These are phyloP conservation scores for Pteruthius melanotis DNA, from an alignment of 2,113 vertebrate genomes.

Conservation along the genomic window DNA sequence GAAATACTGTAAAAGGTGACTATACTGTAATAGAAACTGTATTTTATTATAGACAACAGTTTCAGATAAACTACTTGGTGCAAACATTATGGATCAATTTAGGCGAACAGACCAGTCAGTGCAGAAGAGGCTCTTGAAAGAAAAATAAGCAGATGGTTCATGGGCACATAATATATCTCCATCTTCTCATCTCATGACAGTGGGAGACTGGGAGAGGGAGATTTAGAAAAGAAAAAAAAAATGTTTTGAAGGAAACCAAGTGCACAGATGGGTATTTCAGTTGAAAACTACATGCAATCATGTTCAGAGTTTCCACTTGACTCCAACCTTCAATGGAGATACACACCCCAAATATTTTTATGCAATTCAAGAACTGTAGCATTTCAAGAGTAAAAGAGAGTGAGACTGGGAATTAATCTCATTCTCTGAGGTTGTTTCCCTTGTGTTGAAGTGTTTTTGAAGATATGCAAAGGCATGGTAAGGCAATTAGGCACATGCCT, in stretches of 20 bases:
- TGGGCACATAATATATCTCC: not conserved
- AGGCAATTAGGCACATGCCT: not conserved
- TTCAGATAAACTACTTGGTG: not conserved
- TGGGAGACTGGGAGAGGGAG: not conserved
- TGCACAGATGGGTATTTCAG: not conserved
- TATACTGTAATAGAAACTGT: not conserved
- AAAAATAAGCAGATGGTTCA: conserved; percentile 5
- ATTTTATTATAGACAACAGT: not conserved
- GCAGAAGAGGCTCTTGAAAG: not conserved
- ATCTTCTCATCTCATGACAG: not conserved
- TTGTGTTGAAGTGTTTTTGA: not conserved
- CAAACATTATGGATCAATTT: not conserved
- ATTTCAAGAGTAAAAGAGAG: not conserved
- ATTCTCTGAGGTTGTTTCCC: not conserved
- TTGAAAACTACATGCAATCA: not conserved
- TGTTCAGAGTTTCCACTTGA: not conserved
- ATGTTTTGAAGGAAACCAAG: not conserved
- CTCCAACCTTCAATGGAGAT: not conserved
- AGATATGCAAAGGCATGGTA: not conserved
- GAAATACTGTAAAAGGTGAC: not conserved
- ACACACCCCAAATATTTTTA: not conserved
- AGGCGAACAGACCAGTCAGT: not conserved
- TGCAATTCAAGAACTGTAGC: not conserved
- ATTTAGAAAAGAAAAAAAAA: not conserved
- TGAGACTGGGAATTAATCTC: not conserved